Conservation (phyloP, 2,113 vertebrate genomes). For the Equus przewalskii region DNA sequence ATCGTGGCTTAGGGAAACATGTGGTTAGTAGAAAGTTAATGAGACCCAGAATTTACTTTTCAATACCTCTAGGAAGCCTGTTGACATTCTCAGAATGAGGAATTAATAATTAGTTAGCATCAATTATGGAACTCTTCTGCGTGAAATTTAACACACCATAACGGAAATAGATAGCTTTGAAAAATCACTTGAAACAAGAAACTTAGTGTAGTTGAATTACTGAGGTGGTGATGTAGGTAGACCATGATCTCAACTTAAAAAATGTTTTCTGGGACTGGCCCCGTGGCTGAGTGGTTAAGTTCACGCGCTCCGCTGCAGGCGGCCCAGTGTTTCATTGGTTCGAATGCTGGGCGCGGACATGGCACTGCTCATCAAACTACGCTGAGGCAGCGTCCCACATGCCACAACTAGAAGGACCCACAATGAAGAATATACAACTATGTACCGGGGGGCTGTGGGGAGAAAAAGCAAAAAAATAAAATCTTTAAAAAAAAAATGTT, state of each 20-base stretch:
- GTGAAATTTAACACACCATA: slow-evolving; percentile 39
- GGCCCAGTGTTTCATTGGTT: too few relatives aligned
- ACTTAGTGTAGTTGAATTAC: slow-evolving; percentile 34
- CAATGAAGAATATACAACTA: too few relatives aligned
- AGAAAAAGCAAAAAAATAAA: too few relatives aligned
- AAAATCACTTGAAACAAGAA: slow-evolving; percentile 65
- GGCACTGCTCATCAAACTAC: too few relatives aligned
- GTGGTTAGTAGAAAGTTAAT: not conserved
- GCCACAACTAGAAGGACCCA: too few relatives aligned
- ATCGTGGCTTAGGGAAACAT: not conserved
- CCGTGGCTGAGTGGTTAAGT: too few relatives aligned
- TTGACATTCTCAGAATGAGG: not conserved
- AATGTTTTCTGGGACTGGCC: not conserved
- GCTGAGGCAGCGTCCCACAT: too few relatives aligned
- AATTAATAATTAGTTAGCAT: slow-evolving; percentile 59
- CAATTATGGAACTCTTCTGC: not conserved
- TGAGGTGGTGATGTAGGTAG: not conserved
- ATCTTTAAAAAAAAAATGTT: too few relatives aligned
- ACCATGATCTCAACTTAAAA: slow-evolving; percentile 18
- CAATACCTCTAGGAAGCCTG: slow-evolving; percentile 18
- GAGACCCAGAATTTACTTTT: slow-evolving; percentile 61
- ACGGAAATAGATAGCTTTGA: slow-evolving; percentile 41
- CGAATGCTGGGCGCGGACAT: too few relatives aligned
- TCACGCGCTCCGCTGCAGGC: too few relatives aligned
- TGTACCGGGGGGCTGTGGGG: too few relatives aligned